phyloP scores from a whole-genome alignment of 53 echinoderm and acorn worm species.

The Actinopyga echinites region DNA sequence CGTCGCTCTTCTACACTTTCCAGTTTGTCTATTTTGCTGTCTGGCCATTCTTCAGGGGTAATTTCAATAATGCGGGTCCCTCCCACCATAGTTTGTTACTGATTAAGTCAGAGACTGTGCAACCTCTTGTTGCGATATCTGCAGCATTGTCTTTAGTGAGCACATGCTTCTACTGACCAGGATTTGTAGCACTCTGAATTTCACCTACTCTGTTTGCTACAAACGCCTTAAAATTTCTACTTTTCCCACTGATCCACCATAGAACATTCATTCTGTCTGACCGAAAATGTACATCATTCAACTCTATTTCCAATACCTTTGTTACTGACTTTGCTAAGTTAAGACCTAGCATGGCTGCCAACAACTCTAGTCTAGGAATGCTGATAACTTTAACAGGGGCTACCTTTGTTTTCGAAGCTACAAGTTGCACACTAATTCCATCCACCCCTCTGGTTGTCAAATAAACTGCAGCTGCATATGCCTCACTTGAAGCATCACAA shows the following conservation, averaged over 20 bases:
- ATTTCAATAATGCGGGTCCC: no score
- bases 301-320: background rate
- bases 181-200: constrained; percentile 26
- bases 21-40: no score
- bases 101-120: no score
- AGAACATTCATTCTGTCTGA: background rate
- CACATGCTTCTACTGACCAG: constrained; percentile 33
- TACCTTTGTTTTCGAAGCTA: constrained; percentile 22
- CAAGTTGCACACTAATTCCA: background rate
- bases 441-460: background rate
- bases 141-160: constrained; percentile 39
- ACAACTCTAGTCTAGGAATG: constrained; percentile 33
- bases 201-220: constrained; percentile 48
- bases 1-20: background rate
- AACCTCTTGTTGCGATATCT: background rate
- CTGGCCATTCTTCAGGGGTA: no score
- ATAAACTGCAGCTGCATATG: constrained; percentile 33
- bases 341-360: constrained; percentile 23
- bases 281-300: background rate
- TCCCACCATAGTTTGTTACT: no score
- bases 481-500: constrained; percentile 24
- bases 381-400: constrained; percentile 7
- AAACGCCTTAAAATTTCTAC: constrained; percentile 10
- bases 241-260: background rate
- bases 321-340: constrained; percentile 19